Base-by-base conservation (phyloP, 2,113 vertebrate genomes). In the Bombycilla garrulus region DNA sequence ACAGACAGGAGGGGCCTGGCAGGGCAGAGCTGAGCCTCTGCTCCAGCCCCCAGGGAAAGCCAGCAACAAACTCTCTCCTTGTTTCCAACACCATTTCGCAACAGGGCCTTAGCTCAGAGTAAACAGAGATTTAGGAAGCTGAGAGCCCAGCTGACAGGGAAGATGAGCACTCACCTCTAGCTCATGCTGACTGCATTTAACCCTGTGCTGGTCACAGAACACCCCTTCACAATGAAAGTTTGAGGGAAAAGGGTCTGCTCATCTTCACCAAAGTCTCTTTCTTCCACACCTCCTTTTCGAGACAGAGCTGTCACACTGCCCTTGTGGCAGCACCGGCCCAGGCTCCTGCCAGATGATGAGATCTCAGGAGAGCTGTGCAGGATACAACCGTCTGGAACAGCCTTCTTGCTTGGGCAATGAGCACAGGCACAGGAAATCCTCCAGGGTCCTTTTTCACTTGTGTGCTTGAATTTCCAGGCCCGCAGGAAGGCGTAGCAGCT, bases 121-220 rank as follows among this genome's bases (percentile, higher is more conserved):
- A 31, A 45, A 25, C 21, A 11, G 18, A 21, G 35, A 22, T 33
- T 47, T 5, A 8, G 13, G 56, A 16, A 31, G 40, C 23, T 0
- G 2, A 69, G 38, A 58, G 24, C 15, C 5, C 57, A 29, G n/a
- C 44, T 2, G 3, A 3, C 18, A 5, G 14, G 5, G 38, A 35
- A 74, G 56, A 17, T 2, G 11, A 79, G 15, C 1, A 3, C 65
- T 45, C 72, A 58, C 10, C 15, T 10, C 9, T 7, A 19, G 57
- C 40, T 51, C 29, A 9, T 5, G 26, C 33, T 1, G 1, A 35
- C 21, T 9, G 11, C 35, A 4, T 24, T 78, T 18, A 73, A 18
- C 18, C 24, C 3, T 0, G 4, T 16, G 29, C 21, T 0, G 1
- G 9, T 26, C 69, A 56, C 2, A 24, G 29, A n/a, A 47, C 84